These are phyloP conservation scores for Bombus pascuorum DNA, from an alignment of 1,140 invertebrate species.

Conservation along the genomic window DNA sequence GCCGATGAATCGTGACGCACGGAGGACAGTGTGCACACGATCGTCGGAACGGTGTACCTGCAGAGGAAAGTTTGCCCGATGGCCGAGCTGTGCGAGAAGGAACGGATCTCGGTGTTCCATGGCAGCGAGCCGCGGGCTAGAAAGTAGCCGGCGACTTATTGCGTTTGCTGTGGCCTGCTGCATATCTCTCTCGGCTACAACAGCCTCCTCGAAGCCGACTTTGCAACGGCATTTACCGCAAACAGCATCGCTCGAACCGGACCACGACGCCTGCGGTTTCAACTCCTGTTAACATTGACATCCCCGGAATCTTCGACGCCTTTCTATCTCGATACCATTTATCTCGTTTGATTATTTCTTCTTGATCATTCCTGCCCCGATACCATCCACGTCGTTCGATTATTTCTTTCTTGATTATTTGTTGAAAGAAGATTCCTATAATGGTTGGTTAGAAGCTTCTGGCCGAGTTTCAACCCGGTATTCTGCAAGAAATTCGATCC, in stretches of 20 bases:
- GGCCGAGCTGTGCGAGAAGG: conserved; percentile 25
- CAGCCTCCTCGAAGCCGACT: conserved; percentile 33
- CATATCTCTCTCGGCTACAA: conserved; percentile 24
- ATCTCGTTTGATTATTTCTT: too few species aligned
- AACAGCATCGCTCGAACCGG: conserved; percentile 53
- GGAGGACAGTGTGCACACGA: neutral
- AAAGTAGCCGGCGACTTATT: conserved; percentile 66
- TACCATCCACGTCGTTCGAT: too few species aligned
- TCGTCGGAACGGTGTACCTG: neutral
- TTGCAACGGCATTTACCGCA: conserved; percentile 60
- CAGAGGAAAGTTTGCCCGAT: conserved; percentile 2
- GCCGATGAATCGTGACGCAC: conserved; percentile 22
- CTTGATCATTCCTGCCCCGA: neutral
- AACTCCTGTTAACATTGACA: conserved; percentile 31
- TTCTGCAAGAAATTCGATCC: too few species aligned
- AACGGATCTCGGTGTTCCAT: conserved; percentile 29
- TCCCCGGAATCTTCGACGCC: conserved; percentile 13
- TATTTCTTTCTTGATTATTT: neutral
- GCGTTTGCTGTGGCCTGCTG: conserved; percentile 46
- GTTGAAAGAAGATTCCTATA: neutral
- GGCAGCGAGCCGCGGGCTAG: conserved; percentile 65
- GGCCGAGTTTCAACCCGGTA: too few species aligned
- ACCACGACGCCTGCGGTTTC: conserved; percentile 14
- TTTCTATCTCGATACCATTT: neutral
- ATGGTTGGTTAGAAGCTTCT: neutral